Percentiles rank a stretch among this genome's conserved stretches.
Conservation (phyloP, 2,113 vertebrate species). For the Rhombomys opimus region DNA sequence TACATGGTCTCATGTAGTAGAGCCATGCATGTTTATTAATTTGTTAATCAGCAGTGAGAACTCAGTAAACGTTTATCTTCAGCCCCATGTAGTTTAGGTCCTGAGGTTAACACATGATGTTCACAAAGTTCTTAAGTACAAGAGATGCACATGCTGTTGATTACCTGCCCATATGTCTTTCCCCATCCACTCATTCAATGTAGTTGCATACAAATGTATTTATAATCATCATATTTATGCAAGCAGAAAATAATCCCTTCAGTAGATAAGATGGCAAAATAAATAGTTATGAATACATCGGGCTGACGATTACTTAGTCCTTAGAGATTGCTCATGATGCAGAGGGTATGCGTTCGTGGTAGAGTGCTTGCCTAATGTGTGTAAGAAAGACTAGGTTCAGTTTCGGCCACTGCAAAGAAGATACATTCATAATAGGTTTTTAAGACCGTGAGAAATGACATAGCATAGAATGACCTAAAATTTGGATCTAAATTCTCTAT, state of each 20-base stretch:
- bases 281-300: neutral
- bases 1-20: neutral
- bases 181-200: neutral
- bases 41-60: neutral
- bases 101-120: neutral
- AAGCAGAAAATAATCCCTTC: neutral
- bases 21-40: neutral
- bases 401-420: neutral
- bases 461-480: neutral
- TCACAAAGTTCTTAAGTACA: neutral
- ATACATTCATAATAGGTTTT: neutral
- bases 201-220: neutral
- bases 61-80: neutral
- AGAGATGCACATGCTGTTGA: neutral
- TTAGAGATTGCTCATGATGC: neutral
- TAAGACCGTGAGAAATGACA: neutral
- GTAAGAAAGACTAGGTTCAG: neutral
- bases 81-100: neutral
- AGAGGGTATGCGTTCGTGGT: neutral
- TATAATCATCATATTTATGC: slow-evolving; percentile 7
- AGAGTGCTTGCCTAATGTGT: neutral
- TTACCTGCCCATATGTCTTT: neutral
- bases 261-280: neutral
- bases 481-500: slow-evolving; percentile 11
- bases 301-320: neutral